Evolutionary conservation across 2,113 vertebrate species (phyloP).

Genomic region (Vidua macroura): DNA sequence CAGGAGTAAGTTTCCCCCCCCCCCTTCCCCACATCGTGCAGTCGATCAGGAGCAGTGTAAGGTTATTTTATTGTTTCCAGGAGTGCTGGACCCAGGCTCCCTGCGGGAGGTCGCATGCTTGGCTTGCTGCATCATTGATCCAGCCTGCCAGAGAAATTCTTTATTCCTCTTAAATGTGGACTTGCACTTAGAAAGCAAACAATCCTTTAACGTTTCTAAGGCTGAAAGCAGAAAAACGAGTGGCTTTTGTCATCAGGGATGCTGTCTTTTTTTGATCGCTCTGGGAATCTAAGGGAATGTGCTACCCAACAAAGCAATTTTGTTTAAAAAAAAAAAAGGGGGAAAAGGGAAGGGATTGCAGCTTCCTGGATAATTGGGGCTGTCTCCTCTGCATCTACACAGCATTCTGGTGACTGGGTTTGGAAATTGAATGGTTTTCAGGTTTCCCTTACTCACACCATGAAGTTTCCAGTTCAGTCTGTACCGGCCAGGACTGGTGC

Average conservation of each 20-base stretch:
- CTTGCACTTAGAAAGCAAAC: constrained; percentile 24
- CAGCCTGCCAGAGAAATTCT: constrained; percentile 11
- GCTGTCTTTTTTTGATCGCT: neutral
- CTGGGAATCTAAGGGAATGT: neutral
- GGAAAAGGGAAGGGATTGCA: neutral
- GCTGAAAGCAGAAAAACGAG: neutral
- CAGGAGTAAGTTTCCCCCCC: neutral
- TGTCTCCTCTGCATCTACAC: neutral
- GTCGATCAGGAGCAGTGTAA: neutral
- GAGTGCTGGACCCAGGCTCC: neutral
- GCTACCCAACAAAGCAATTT: neutral
- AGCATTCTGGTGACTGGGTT: neutral
- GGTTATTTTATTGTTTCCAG: constrained; percentile 12
- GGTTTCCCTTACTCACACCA: neutral
- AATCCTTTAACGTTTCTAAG: neutral
- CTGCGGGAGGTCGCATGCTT: neutral
- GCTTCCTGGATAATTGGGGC: neutral
- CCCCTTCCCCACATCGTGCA: neutral
- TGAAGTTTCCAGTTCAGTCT: neutral
- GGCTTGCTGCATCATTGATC: constrained; percentile 12
- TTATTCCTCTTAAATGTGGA: constrained; percentile 6
- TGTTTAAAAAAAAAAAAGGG: neutral
- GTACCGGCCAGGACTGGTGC: rapidly evolving
- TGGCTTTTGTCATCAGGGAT: constrained; percentile 27
- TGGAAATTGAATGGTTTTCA: neutral